Evolutionary conservation across 2,113 vertebrate species (phyloP).

Genomic region (Eleginops maclovinus): DNA sequence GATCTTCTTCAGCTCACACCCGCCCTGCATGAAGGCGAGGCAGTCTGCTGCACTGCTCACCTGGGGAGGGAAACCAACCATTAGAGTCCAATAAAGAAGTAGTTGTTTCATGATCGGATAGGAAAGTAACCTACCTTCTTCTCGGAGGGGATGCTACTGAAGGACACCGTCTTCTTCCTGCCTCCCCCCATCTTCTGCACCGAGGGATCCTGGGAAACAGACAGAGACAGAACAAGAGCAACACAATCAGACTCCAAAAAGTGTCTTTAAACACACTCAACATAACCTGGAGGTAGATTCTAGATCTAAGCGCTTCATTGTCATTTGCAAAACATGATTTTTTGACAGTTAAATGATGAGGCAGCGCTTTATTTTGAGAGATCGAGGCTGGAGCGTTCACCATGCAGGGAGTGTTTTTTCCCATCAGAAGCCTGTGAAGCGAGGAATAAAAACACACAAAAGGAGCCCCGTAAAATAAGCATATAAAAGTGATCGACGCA

Average conservation of each 20-base stretch:
- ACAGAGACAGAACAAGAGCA: conserved; percentile 22
- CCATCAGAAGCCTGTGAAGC: neutral
- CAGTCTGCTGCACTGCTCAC: conserved; percentile 96
- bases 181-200: conserved; percentile 91
- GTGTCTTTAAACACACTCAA: neutral
- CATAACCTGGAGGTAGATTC: neutral
- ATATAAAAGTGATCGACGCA: neutral
- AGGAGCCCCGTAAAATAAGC: neutral
- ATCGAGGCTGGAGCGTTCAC: neutral
- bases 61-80: conserved; percentile 27
- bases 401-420: neutral
- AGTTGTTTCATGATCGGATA: no score
- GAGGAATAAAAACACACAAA: neutral
- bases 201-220: conserved; percentile 89
- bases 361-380: no score
- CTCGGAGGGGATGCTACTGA: conserved; percentile 99
- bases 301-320: no score
- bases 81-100: no score
- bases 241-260: neutral
- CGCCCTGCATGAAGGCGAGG: conserved; percentile 98
- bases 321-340: no score
- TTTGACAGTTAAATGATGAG: no score
- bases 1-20: conserved; percentile 97
- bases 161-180: conserved; percentile 98
- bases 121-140: conserved; percentile 84